These are phyloP conservation scores for Eupithecia exiguata DNA, from an alignment of 2,888 invertebrate species.

Conservation along the genomic window DNA sequence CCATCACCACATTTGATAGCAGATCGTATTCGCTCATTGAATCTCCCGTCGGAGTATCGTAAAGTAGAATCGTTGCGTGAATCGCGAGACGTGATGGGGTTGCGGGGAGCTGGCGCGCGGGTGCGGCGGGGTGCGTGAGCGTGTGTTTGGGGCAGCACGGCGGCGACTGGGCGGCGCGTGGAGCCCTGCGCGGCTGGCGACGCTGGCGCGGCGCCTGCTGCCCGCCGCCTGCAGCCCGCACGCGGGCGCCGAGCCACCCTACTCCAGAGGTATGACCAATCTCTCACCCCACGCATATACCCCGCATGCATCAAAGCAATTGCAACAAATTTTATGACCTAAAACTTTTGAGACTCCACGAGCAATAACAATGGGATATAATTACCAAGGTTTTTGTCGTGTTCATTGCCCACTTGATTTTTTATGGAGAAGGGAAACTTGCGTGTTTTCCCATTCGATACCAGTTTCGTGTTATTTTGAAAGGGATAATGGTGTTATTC, in stretches of 20 bases:
- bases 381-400: not conserved
- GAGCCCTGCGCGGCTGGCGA: constrained; percentile 78
- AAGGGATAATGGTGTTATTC: not conserved
- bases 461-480: not conserved
- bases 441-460: not conserved
- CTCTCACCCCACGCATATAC: constrained; percentile 36
- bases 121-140: constrained; percentile 69
- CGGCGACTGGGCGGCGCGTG: constrained; percentile 58
- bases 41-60: constrained; percentile 25
- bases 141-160: constrained; percentile 80
- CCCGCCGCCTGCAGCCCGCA: constrained; percentile 89
- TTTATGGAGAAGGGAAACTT: not conserved
- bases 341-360: not conserved
- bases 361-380: not conserved
- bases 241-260: constrained; percentile 87
- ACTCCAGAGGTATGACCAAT: constrained; percentile 85
- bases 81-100: constrained; percentile 61
- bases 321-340: constrained; percentile 18
- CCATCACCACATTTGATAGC: constrained; percentile 20
- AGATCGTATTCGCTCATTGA: constrained; percentile 29
- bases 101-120: constrained; percentile 43
- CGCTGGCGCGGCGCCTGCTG: constrained; percentile 85
- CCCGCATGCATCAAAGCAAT: constrained; percentile 34
- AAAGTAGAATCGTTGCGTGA: constrained; percentile 48
- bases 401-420: not conserved